Conservation (phyloP, 2,797 vertebrate species). For the Coluber constrictor region DNA sequence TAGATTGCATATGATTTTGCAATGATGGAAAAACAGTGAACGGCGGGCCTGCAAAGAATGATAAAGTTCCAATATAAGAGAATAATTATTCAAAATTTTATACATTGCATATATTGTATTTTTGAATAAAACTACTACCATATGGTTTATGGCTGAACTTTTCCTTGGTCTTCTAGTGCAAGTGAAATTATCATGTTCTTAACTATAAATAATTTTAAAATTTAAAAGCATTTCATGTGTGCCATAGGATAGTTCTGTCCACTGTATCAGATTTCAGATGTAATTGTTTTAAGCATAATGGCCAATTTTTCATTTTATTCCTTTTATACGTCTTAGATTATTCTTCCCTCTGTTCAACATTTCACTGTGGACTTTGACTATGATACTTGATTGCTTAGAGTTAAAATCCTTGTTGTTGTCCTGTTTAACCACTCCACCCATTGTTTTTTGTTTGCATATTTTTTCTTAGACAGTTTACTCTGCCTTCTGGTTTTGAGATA, state of each 20-base stretch:
- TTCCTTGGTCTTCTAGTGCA: background rate
- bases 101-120: background rate
- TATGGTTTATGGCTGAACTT: background rate
- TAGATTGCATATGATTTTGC: background rate
- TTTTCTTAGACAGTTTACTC: slow-evolving; percentile 45
- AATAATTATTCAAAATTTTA: background rate
- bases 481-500: slow-evolving; percentile 57
- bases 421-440: slow-evolving; percentile 43
- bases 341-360: background rate
- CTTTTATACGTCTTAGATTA: slow-evolving; percentile 26
- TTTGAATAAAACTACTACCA: background rate
- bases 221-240: background rate
- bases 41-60: background rate
- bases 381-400: slow-evolving; percentile 14
- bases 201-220: background rate
- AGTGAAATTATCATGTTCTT: background rate
- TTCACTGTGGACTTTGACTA: slow-evolving; percentile 41
- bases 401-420: slow-evolving; percentile 26
- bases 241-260: background rate
- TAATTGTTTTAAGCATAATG: background rate
- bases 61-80: background rate
- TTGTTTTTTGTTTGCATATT: slow-evolving; percentile 38
- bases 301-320: background rate
- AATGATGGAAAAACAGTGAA: background rate
- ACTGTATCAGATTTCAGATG: background rate